Base-by-base conservation (phyloP, 2,888 invertebrate species). In the Drosophila kanekoi region DNA sequence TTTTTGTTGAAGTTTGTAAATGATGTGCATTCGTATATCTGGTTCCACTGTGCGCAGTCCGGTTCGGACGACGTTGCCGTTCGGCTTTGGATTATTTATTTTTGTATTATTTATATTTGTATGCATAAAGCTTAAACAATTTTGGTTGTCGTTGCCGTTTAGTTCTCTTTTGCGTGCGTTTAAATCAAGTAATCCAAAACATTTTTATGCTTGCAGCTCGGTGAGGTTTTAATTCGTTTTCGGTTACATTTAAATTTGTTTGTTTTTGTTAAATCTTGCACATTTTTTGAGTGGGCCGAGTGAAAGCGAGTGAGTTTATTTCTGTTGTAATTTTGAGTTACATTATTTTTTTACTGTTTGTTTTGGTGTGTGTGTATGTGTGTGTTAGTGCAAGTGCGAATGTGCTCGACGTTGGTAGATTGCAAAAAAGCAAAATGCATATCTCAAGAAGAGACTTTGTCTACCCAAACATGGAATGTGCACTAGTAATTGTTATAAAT, bases 91-190 rank as follows among this genome's bases (percentile, higher is more conserved):
- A 32, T 45, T 48, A 45, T 40, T 51, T 51, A 37, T 13, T 40
- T 49, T 40, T 49, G 48, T 57, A 37, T 20, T 52, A 54, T 67
- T 35, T 13, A 48, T 66, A 61, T 66, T 70, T 57, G 60, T 56
- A 69, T 81, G 84, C 84, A 78, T 79, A 61, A 54, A 66, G 76
- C 67, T 74, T 71, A 48, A 10, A 67, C 79, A 73, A 63, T 28
- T 82, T 77, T 79, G 52, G 56, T 32, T 51, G 51, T 16, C 18
- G 57, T 37, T 47, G 70, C 64, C 28, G 77, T 74, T 85, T 85
- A 85, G 81, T 81, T 84, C 82, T 81, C 82, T 79, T 71, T 63
- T 77, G 74, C 71, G 79, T 85, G 81, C 79, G 81, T 72, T 67
- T 74, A 79, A 85, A 77, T 54, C 71, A 81, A 85, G 85, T 85